These are phyloP conservation scores for Atopsyche davidsoni DNA, from an alignment of 1,140 invertebrate genomes.

Conservation along the genomic window DNA sequence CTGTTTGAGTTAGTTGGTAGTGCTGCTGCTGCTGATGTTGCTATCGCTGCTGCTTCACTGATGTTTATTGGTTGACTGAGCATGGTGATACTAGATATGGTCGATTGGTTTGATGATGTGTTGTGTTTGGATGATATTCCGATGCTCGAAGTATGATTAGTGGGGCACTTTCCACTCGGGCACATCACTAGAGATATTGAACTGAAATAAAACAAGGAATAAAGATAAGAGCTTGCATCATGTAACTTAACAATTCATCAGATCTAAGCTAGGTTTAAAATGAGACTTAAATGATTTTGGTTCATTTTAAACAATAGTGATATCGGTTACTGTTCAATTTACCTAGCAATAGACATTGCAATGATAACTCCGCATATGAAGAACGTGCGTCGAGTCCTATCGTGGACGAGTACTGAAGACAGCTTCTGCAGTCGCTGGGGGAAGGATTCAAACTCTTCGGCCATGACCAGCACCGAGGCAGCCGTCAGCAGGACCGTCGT, in stretches of 20 bases:
- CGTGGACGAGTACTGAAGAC: constrained; percentile 66
- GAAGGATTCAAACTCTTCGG: constrained; percentile 71
- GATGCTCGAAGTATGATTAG: constrained; percentile 3
- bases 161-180: constrained; percentile 16
- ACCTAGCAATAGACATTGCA: constrained; percentile 64
- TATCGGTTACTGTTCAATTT: constrained; percentile 30
- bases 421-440: constrained; percentile 59
- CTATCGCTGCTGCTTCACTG: too few species aligned
- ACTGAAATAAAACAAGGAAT: constrained; percentile 33
- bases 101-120: too few species aligned
- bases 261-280: not conserved
- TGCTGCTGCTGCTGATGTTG: not conserved
- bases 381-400: constrained; percentile 61
- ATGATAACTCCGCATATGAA: constrained; percentile 77
- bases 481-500: constrained; percentile 62
- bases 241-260: not conserved
- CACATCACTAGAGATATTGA: constrained; percentile 44
- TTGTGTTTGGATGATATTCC: too few species aligned
- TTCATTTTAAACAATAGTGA: not conserved
- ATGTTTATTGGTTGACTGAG: too few species aligned
- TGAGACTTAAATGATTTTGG: not conserved
- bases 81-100: too few species aligned
- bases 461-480: constrained; percentile 74
- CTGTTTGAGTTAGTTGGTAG: not conserved
- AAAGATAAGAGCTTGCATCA: not conserved